Evolutionary conservation across 2,797 vertebrate genomes (phyloP).

Genomic region (Eleutherodactylus coqui): DNA sequence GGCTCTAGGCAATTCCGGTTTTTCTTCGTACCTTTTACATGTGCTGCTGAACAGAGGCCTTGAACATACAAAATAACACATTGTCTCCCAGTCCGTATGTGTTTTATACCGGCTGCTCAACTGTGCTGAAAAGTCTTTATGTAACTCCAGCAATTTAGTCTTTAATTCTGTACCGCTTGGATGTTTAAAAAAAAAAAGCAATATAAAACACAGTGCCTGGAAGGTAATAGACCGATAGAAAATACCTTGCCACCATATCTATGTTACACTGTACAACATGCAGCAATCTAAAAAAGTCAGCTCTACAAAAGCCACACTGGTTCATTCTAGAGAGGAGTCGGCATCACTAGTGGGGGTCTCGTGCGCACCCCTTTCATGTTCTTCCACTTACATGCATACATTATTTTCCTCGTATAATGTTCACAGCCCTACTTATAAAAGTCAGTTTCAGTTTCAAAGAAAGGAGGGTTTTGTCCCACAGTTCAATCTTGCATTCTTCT

Average conservation of each 20-base stretch:
- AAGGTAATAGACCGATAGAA: slow-evolving; percentile 42
- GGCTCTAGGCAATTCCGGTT: slow-evolving; percentile 24
- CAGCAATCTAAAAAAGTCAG: slow-evolving; percentile 30
- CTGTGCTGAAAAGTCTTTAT: too few relatives aligned
- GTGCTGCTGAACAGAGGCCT: neutral
- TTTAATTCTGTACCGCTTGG: slow-evolving; percentile 11
- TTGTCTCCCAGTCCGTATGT: neutral
- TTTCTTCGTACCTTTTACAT: neutral
- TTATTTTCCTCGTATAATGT: neutral
- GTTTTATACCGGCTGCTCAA: neutral
- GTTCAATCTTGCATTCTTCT: too few relatives aligned
- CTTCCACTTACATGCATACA: neutral
- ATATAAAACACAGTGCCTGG: slow-evolving; percentile 40
- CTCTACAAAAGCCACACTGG: slow-evolving; percentile 28
- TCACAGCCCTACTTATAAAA: too few relatives aligned
- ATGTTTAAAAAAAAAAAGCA: slow-evolving; percentile 32
- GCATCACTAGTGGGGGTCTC: too few relatives aligned
- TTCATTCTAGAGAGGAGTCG: neutral
- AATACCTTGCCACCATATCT: slow-evolving; percentile 15
- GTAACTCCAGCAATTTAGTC: neutral
- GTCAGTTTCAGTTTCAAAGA: too few relatives aligned
- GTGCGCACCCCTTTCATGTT: neutral
- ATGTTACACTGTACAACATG: slow-evolving; percentile 32
- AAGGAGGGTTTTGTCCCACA: too few relatives aligned
- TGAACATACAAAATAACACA: neutral